Conservation (phyloP, 2,888 invertebrate species). For the Rugalucina vietnamica region DNA sequence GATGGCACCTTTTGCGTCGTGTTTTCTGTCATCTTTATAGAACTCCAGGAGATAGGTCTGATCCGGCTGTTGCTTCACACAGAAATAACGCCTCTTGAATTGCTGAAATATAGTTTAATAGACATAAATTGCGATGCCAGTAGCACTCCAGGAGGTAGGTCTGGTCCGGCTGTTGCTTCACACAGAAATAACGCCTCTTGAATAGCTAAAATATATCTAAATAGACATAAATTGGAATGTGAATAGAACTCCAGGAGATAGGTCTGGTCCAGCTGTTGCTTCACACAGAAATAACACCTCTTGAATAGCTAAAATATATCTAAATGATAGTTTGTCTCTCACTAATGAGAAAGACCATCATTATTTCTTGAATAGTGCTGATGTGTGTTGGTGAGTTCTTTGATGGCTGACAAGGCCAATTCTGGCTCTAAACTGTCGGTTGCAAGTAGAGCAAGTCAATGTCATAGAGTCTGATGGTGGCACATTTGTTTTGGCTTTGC, state of each 20-base stretch:
- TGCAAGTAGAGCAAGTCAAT: no score
- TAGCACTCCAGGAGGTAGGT: conserved; percentile 95
- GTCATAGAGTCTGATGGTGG: no score
- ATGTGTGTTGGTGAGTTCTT: no score
- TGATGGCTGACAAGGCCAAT: no score
- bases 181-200: conserved; percentile 94
- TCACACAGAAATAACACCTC: conserved; percentile 93
- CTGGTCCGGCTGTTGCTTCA: conserved; percentile 95
- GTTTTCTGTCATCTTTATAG: conserved; percentile 96
- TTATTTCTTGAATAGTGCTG: no score
- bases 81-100: conserved; percentile 95
- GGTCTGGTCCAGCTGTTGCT: conserved; percentile 95
- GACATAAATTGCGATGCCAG: no score
- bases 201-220: conserved; percentile 87
- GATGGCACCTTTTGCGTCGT: conserved; percentile 94
- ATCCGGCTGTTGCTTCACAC: conserved; percentile 94
- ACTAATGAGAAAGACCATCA: no score
- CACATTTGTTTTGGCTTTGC: no score
- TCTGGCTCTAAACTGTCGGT: no score
- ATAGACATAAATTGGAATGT: no score
- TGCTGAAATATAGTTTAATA: conserved; percentile 85
- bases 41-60: conserved; percentile 95
- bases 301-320: conserved; percentile 89
- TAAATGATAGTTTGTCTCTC: no score
- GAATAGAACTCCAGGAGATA: conserved; percentile 95